These are phyloP conservation scores for Helobdella robusta DNA, from an alignment of 2,888 invertebrate genomes.

Conservation along the genomic window DNA sequence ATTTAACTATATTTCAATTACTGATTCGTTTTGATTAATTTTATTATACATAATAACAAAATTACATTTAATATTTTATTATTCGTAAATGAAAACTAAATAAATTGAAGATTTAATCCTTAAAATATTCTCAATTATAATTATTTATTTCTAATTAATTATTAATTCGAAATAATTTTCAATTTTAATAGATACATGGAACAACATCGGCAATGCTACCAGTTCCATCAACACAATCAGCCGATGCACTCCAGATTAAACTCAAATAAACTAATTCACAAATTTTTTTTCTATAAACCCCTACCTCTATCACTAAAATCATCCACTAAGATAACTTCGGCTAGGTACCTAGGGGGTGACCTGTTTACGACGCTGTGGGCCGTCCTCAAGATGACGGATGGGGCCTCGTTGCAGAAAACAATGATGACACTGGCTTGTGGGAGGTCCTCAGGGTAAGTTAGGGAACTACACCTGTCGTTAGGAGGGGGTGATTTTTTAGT, in stretches of 20 bases:
- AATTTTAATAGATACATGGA: too few relatives aligned
- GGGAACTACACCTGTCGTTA: conserved; percentile 55
- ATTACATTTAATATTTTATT: too few relatives aligned
- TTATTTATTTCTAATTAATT: too few relatives aligned
- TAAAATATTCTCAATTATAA: too few relatives aligned
- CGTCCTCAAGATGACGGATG: conserved; percentile 71
- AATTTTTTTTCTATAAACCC: background rate
- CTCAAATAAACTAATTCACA: background rate
- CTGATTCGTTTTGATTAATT: too few relatives aligned
- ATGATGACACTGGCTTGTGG: conserved; percentile 63
- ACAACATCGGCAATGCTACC: too few relatives aligned
- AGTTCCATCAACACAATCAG: background rate
- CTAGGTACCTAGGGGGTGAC: conserved; percentile 63
- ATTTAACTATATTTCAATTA: too few relatives aligned
- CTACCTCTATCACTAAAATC: conserved; percentile 65
- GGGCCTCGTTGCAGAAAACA: conserved; percentile 83
- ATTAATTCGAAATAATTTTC: too few relatives aligned
- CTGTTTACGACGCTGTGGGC: conserved; percentile 74
- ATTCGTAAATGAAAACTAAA: background rate
- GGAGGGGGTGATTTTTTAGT: too few relatives aligned
- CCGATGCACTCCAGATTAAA: background rate
- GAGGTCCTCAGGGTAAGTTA: conserved; percentile 60
- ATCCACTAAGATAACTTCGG: conserved; percentile 86
- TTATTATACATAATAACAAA: too few relatives aligned
- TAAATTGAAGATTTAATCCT: too few relatives aligned